Evolutionary conservation across 2,888 invertebrate species (phyloP), one percentile per base, ranked within the genome.

Genomic region (Cybosia mesomella): DNA sequence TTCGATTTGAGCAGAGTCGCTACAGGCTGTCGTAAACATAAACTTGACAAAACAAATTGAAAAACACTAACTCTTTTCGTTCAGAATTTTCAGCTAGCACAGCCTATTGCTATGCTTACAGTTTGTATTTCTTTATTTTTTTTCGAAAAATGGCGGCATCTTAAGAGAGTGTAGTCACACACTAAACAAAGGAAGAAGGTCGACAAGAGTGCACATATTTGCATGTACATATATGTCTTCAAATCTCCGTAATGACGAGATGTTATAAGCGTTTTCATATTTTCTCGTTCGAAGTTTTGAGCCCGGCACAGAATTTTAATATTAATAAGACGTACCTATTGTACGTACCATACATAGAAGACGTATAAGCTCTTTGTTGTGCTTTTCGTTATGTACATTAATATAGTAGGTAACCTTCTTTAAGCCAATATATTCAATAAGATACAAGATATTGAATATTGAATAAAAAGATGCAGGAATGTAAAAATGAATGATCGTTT

Each of bases 241-340:
- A 67, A 36, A 62, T 58, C 62, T 62, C 49, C 57, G 57, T 59
- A 55, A 66, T 64, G 32, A 58, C 58, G 53, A 9, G 39, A 8
- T 53, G 36, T 74, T 67, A 64, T 22, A 63, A 66, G 67, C 63
- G 32, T 58, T 62, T 68, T 71, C 58, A 70, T 73, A 68, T 72
- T 61, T 66, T 69, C 68, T 28, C 43, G 64, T 57, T 68, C 58
- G 10, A 70, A 72, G 62, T 68, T 72, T 58, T 59, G 28, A 69
- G 62, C 57, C 60, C 39, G 61, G 60, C 53, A 22, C 68, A 72
- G 58, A 72, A 72, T 72, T 74, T 74, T n/a, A n/a, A n/a, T n/a
- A n/a, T 77, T 74, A 77, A 77, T 77, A 71, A 76, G 63, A 74
- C 43, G 60, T 54, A n/a, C n/a, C n/a, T n/a, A 58, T 59, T 55